phyloP scores from a whole-genome alignment of 2,797 vertebrate species.

The Notolabrus celidotus region DNA sequence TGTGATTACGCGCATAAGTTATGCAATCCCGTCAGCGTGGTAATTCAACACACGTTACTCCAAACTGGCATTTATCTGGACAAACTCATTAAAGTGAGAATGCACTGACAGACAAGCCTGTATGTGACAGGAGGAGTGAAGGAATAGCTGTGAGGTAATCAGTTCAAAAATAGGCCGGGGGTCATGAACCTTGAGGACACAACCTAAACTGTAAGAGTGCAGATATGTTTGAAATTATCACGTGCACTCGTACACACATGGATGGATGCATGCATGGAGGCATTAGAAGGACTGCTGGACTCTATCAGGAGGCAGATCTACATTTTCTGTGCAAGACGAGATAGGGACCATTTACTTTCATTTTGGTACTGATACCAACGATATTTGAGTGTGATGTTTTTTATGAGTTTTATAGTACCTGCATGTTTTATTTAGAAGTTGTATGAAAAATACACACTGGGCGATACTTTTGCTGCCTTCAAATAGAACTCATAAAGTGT shows the following conservation, averaged over 20 bases:
- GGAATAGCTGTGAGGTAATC: slow-evolving; percentile 39
- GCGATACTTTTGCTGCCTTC: too few relatives aligned
- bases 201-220: slow-evolving; percentile 37
- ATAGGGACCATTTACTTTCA: too few relatives aligned
- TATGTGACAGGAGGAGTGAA: slow-evolving; percentile 17
- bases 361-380: too few relatives aligned
- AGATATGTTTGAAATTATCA: slow-evolving; percentile 15
- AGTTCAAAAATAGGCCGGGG: slow-evolving; percentile 52
- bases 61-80: slow-evolving; percentile 65
- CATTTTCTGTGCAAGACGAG: background rate
- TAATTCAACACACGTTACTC: slow-evolving; percentile 51
- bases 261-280: background rate
- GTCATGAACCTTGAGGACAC: slow-evolving; percentile 26
- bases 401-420: too few relatives aligned
- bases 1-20: background rate
- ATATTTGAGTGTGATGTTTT: too few relatives aligned
- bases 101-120: slow-evolving; percentile 64
- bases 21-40: slow-evolving; percentile 7
- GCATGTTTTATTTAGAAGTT: too few relatives aligned
- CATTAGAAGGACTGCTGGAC: background rate
- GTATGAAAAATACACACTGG: too few relatives aligned
- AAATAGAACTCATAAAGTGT: too few relatives aligned
- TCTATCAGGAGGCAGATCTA: slow-evolving; percentile 2
- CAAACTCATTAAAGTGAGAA: slow-evolving; percentile 72
- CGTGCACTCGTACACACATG: background rate